Percentiles rank a stretch among this genome's conserved stretches.
Conservation (phyloP, 1,140 invertebrate genomes). For the Coboldia fuscipes region DNA sequence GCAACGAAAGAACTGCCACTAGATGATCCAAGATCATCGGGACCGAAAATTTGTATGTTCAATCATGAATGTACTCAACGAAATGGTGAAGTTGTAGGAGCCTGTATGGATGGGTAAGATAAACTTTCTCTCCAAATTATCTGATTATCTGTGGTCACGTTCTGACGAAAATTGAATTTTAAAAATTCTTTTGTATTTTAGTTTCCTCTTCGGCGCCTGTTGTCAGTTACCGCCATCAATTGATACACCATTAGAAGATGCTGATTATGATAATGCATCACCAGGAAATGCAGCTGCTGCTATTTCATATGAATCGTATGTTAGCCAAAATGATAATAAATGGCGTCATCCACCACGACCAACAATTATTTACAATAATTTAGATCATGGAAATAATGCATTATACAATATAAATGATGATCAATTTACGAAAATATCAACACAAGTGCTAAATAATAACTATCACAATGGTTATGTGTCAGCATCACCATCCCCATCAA, state of each 20-base stretch:
- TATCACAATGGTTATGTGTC: conserved; percentile 14
- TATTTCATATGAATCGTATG: not conserved
- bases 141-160: not conserved
- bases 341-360: not conserved
- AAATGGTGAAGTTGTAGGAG: conserved; percentile 61
- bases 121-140: not conserved
- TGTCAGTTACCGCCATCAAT: conserved; percentile 39
- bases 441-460: conserved; percentile 6
- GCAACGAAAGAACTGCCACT: conserved; percentile 28
- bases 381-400: conserved; percentile 1
- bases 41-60: conserved; percentile 80
- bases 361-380: too few relatives aligned
- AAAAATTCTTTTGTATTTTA: not conserved
- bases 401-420: conserved; percentile 16
- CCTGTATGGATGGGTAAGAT: conserved; percentile 55
- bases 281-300: not conserved
- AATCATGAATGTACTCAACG: conserved; percentile 70
- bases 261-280: conserved; percentile 1
- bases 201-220: conserved; percentile 77
- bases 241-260: conserved; percentile 6
- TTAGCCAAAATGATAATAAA: not conserved
- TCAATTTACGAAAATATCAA: conserved; percentile 10
- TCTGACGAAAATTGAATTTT: not conserved
- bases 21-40: conserved; percentile 29
- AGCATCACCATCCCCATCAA: conserved; percentile 12